Evolutionary conservation across 92 coral and sea anemone genomes (phyloP).

Genomic region (Phenganax subtilis): DNA sequence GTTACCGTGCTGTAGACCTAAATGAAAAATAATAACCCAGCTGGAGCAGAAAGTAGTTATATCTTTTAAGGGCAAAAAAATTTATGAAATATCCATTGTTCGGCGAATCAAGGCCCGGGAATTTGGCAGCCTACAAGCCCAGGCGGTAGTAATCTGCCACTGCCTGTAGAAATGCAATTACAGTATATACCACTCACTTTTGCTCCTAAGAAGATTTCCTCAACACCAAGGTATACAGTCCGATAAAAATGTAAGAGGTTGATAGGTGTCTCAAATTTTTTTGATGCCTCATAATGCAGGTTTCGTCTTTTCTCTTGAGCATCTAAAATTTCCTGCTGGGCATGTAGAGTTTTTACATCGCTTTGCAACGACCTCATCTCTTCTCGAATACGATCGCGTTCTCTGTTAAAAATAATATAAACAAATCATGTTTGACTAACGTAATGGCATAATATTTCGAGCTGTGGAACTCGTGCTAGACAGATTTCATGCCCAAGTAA

Average conservation of each 20-base stretch:
- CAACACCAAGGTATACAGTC: conserved; percentile 29
- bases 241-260: conserved; percentile 35
- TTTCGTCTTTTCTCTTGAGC: conserved; percentile 22
- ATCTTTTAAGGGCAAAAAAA: too few species aligned
- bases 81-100: too few species aligned
- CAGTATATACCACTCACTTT: conserved; percentile 12
- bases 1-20: too few species aligned
- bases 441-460: too few species aligned
- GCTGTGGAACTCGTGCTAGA: too few species aligned
- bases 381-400: conserved; percentile 29
- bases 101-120: too few species aligned
- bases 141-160: too few species aligned
- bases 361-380: conserved; percentile 22
- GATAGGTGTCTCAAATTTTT: conserved; percentile 27
- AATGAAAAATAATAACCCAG: too few species aligned
- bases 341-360: conserved; percentile 30
- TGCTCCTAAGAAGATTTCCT: conserved; percentile 32
- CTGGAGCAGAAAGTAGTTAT: too few species aligned
- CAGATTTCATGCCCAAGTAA: neutral
- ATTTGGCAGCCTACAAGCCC: too few species aligned
- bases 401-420: neutral
- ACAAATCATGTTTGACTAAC: neutral
- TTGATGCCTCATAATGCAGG: conserved; percentile 21
- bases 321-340: conserved; percentile 31
- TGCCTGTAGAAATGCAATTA: neutral